A percentile compares a stretch with the other conserved stretches of the same genome.
Evolutionary conservation across 1,140 invertebrate genomes (phyloP).

Genomic region (Ladona fulva): DNA sequence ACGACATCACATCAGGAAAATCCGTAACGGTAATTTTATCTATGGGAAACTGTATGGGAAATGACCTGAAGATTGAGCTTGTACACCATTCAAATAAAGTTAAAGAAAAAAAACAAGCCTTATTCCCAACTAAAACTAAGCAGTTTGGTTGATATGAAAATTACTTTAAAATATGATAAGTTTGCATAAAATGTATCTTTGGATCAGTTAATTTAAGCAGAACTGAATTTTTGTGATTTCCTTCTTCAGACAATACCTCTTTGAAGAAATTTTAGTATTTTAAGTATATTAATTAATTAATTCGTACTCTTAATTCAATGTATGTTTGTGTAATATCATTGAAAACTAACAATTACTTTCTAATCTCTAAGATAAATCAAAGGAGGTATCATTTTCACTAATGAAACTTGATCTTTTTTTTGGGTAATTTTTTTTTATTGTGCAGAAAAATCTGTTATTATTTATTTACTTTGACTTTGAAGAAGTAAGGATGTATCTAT

Average conservation of each 20-base stretch:
- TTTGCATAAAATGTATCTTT: background rate
- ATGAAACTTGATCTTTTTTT: too few relatives aligned
- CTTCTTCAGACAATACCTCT: background rate
- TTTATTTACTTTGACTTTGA: too few relatives aligned
- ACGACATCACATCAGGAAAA: conserved; percentile 47
- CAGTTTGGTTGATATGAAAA: background rate
- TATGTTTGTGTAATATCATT: too few relatives aligned
- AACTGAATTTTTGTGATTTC: too few relatives aligned
- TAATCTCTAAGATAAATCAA: too few relatives aligned
- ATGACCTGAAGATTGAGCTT: background rate
- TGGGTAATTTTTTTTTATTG: too few relatives aligned
- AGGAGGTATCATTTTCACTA: too few relatives aligned
- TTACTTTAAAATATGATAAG: background rate
- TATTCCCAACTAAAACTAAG: background rate
- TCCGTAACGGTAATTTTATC: conserved; percentile 39
- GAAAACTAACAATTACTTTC: too few relatives aligned
- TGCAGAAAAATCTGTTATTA: too few relatives aligned
- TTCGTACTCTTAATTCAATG: too few relatives aligned
- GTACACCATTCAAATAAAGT: background rate
- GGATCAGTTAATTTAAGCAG: background rate
- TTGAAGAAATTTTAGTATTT: background rate
- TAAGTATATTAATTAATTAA: too few relatives aligned
- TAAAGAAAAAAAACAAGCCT: background rate
- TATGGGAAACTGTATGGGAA: background rate
- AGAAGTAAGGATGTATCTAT: too few relatives aligned